Evolutionary conservation across 1,140 invertebrate genomes (phyloP).

Genomic region (Drosophila parabipectinata): DNA sequence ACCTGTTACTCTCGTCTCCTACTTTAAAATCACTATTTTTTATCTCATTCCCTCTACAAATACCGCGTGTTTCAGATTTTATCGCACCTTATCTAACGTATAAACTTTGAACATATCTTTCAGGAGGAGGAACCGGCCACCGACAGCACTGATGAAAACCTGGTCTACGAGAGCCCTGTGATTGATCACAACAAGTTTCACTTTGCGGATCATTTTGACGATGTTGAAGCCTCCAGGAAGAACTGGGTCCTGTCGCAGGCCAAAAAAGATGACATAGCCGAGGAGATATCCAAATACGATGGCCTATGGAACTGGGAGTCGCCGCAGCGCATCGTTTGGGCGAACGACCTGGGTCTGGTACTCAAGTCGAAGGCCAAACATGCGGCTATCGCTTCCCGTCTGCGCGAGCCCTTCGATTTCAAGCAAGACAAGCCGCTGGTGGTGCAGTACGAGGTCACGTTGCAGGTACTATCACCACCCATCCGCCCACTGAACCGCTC

Average conservation of each 20-base stretch:
- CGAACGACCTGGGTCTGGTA: conserved; percentile 94
- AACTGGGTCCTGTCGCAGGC: conserved; percentile 95
- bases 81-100: conserved; percentile 47
- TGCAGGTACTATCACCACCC: conserved; percentile 84
- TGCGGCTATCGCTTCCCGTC: conserved; percentile 94
- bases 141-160: conserved; percentile 51
- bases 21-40: conserved; percentile 10
- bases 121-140: conserved; percentile 60
- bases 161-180: conserved; percentile 86
- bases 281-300: conserved; percentile 97
- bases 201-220: conserved; percentile 95
- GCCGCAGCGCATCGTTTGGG: conserved; percentile 90
- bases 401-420: conserved; percentile 94
- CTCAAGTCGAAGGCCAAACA: conserved; percentile 98
- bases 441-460: conserved; percentile 96
- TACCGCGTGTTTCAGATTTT: conserved; percentile 57
- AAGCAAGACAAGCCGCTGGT: conserved; percentile 92
- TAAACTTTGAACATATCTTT: conserved; percentile 15
- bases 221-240: conserved; percentile 89
- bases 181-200: conserved; percentile 87
- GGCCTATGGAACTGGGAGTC: conserved; percentile 93
- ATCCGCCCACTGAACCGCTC: not conserved
- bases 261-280: conserved; percentile 96
- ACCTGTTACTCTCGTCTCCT: not conserved
- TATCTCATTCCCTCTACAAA: conserved; percentile 21